Percentiles rank a stretch among this genome's conserved stretches.
Evolutionary conservation across 1,140 invertebrate genomes (phyloP).

Genomic region (Acromyrmex echinatior): DNA sequence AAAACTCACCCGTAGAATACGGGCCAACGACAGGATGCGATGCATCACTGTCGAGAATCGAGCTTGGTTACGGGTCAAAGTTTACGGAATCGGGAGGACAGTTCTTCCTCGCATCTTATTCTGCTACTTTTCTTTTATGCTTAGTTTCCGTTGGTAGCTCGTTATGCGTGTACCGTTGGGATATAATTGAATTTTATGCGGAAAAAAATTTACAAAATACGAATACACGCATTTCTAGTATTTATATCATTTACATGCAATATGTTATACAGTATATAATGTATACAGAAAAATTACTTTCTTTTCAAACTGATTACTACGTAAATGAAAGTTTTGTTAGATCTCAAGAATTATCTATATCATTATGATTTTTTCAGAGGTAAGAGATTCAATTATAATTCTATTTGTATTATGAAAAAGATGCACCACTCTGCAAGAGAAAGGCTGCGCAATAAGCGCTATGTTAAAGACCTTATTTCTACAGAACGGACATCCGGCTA

Average conservation of each 20-base stretch:
- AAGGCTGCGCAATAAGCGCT: constrained; percentile 22
- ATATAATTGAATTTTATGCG: constrained; percentile 5
- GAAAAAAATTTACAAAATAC: neutral
- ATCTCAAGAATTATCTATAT: neutral
- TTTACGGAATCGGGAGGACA: constrained; percentile 77
- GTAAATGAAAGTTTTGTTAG: neutral
- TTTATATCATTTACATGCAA: neutral
- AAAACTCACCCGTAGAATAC: constrained; percentile 72
- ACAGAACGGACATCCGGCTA: constrained; percentile 48
- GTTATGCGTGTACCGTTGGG: neutral
- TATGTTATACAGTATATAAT: neutral
- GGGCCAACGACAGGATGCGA: constrained; percentile 77
- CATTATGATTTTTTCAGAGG: neutral
- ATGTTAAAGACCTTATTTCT: constrained; percentile 47
- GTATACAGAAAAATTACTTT: neutral
- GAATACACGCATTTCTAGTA: neutral
- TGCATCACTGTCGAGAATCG: constrained; percentile 78
- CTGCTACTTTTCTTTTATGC: constrained; percentile 45
- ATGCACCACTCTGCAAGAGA: constrained; percentile 2
- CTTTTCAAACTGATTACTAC: neutral
- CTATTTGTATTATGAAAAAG: constrained; percentile 19
- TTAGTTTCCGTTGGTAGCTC: constrained; percentile 31
- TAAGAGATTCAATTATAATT: constrained; percentile 33
- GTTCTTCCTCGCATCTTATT: constrained; percentile 58
- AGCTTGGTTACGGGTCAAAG: constrained; percentile 72